phyloP scores from a whole-genome alignment of 2,113 vertebrate species.

The Mobula birostris region DNA sequence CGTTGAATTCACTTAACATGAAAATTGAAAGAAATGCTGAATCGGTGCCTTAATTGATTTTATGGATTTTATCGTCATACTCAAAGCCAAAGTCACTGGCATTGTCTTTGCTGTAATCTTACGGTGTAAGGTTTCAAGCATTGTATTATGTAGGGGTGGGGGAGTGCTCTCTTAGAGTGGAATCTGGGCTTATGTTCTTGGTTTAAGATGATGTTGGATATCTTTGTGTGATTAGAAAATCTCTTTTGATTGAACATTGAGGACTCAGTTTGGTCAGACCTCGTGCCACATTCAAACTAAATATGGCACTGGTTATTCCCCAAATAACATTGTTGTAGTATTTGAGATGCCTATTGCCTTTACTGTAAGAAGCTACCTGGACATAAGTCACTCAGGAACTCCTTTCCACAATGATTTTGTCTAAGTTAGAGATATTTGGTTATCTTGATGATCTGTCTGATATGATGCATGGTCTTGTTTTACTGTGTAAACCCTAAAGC shows the following conservation, averaged over 20 bases:
- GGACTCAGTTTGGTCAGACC: not conserved
- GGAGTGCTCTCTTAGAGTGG: not conserved
- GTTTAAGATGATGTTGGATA: not conserved
- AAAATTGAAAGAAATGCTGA: not conserved
- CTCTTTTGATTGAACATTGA: not conserved
- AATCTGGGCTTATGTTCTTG: not conserved
- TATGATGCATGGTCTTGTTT: slow-evolving; percentile 20
- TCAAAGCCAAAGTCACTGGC: too few species aligned
- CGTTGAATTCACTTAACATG: not conserved
- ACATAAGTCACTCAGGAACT: not conserved
- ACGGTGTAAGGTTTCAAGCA: not conserved
- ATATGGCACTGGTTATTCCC: not conserved
- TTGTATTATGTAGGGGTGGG: not conserved
- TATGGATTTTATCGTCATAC: too few species aligned
- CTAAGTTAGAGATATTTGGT: not conserved
- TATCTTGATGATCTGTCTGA: slow-evolving; percentile 24
- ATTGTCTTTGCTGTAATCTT: too few species aligned
- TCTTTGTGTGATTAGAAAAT: not conserved
- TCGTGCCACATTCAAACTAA: too few species aligned
- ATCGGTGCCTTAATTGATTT: too few species aligned
- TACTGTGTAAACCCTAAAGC: slow-evolving; percentile 13
- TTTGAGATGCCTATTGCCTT: not conserved
- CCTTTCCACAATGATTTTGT: slow-evolving; percentile 15
- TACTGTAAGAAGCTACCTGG: not conserved
- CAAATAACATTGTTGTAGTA: not conserved